A percentile compares a stretch with the other conserved stretches of the same genome.
Evolutionary conservation across 2,797 vertebrate genomes (phyloP).

Genomic region (Todus mexicanus): DNA sequence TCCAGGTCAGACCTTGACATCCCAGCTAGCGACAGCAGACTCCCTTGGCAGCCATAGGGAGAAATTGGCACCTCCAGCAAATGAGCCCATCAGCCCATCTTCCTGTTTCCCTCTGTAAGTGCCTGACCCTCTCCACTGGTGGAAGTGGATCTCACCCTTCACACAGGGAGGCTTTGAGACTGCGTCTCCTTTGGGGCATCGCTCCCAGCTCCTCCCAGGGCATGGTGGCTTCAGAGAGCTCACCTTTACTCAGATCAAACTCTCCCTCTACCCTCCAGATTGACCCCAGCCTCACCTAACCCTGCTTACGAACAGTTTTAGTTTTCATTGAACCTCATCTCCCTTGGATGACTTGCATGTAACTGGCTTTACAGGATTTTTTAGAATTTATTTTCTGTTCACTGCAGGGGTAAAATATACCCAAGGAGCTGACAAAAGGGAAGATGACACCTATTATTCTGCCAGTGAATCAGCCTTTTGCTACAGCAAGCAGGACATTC

Average conservation of each 20-base stretch:
- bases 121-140: background rate
- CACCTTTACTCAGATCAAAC: background rate
- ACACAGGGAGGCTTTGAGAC: background rate
- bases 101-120: rapidly evolving
- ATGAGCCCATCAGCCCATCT: background rate
- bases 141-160: background rate
- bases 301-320: background rate
- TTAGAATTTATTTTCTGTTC: constrained; percentile 38
- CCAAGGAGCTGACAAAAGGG: constrained; percentile 31
- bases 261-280: background rate
- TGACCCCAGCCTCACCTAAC: background rate
- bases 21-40: background rate
- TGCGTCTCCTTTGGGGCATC: background rate
- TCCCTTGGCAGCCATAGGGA: background rate
- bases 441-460: constrained; percentile 33
- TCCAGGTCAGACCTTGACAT: background rate
- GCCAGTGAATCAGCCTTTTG: constrained; percentile 34
- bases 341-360: background rate
- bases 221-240: background rate
- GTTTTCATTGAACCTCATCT: background rate
- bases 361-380: constrained; percentile 57
- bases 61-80: background rate
- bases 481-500: constrained; percentile 39
- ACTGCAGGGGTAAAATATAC: constrained; percentile 29
- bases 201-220: background rate